phyloP scores from a whole-genome alignment of 2,888 invertebrate genomes.

The Blera fallax region DNA sequence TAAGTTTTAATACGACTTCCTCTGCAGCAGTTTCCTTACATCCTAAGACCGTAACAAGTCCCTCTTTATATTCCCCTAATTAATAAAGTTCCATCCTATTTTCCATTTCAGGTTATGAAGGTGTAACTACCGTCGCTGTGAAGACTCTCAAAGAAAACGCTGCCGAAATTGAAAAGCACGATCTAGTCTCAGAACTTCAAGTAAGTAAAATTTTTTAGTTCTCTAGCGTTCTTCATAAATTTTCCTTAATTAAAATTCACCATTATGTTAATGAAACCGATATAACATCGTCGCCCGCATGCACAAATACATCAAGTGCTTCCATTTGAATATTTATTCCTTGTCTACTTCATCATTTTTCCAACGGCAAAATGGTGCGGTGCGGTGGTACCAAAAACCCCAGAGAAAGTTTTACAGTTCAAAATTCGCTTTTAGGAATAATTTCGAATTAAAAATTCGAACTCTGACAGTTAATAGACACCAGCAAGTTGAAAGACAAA shows the following conservation, averaged over 20 bases:
- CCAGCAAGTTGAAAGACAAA: not conserved
- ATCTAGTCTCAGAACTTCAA: slow-evolving; percentile 92
- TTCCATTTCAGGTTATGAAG: slow-evolving; percentile 82
- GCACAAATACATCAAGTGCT: slow-evolving; percentile 39
- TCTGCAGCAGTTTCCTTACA: not conserved
- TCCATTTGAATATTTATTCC: slow-evolving; percentile 54
- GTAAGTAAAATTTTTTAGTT: slow-evolving; percentile 74
- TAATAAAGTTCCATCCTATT: not conserved
- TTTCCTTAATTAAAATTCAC: slow-evolving; percentile 40
- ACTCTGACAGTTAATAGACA: slow-evolving; percentile 20
- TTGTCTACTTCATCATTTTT: slow-evolving; percentile 21
- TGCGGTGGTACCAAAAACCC: not conserved
- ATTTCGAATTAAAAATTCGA: slow-evolving; percentile 49
- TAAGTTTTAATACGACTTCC: not conserved
- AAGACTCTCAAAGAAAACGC: slow-evolving; percentile 97
- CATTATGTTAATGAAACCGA: slow-evolving; percentile 54
- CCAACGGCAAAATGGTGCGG: not conserved
- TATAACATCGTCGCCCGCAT: slow-evolving; percentile 14
- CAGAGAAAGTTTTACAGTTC: slow-evolving; percentile 22
- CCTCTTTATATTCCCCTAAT: not conserved
- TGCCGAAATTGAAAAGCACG: slow-evolving; percentile 91
- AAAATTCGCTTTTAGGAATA: slow-evolving; percentile 28
- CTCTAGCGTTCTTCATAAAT: slow-evolving; percentile 10
- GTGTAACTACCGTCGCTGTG: slow-evolving; percentile 92
- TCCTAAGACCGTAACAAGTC: not conserved